Evolutionary conservation across 1,140 invertebrate genomes (phyloP), one percentile per base, ranked within the genome.

Genomic region (Hycleus phaleratus): DNA sequence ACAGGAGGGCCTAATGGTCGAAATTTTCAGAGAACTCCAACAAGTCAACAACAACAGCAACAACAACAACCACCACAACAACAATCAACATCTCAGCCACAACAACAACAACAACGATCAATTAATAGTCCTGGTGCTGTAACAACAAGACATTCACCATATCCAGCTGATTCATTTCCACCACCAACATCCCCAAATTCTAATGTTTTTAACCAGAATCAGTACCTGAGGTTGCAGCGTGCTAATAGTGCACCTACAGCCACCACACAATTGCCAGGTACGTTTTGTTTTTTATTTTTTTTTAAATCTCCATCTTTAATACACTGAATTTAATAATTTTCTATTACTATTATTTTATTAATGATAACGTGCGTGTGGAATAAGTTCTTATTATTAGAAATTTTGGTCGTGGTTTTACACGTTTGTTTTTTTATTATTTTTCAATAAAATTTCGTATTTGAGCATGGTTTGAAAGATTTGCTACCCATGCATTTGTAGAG

Each of bases 201-300:
- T 45, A 71, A 76, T 46, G 71, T 68, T 46, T 73, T 66, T 51
- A 72, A 67, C 60, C 80, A 70, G 75, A 78, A 71, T 68, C 79
- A 70, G 72, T 81, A 80, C 65, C 75, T 82, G 71, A 75, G 84
- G 58, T 69, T 85, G 58, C 84, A 85, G 67, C 79, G 84, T 46
- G 78, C 83, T 54, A 79, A 80, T 42, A 84, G 81, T 66, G 80
- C 82, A 43, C 82, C 84, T 10, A 79, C 82, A 57, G 79, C 83
- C 45, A 84, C 81, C 40, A 83, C 82, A 61, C 83, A 85, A 71
- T 74, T 85, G 73, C 47, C 55, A 49, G 47, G 46, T 56, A 48
- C 11, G 44, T 43, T 4, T 8, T 12, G 44, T 9, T 38, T 2
- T 32, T 32, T 5, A 0, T 32, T 32, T 32, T 32, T 32, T 7